Base-by-base conservation (phyloP, 2,888 invertebrate genomes). In the Lasioglossum calceatum region DNA sequence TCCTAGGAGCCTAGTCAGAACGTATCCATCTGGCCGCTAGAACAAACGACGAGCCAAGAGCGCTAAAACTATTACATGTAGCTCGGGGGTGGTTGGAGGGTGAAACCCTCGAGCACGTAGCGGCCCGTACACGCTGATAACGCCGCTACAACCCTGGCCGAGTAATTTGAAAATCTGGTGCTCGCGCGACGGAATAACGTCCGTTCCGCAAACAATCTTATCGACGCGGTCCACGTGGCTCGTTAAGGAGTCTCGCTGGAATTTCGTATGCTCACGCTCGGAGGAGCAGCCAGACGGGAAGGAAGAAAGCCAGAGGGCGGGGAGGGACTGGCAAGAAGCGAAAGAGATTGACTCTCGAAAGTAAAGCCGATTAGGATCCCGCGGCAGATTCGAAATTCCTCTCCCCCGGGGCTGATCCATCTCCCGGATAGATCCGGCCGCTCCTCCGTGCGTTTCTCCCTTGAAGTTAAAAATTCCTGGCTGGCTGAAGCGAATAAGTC, bases 311-410 rank as follows among this genome's bases (percentile, higher is more conserved):
- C 19, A 10, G 23, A n/a, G 73, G 23, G 32, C 19, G n/a, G 16
- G 4, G 54, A 74, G 42, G 23, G 14, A 61, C 10, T 14, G 47
- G 74, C n/a, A 81, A 79, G 77, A 79, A 61, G 79, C 54, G 58
- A 81, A 72, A 81, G 85, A 72, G 85, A 87, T 78, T 82, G 81
- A 80, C 82, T 79, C 72, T 64, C 79, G 75, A 79, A 85, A 88
- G 88, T 84, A 90, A 90, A 90, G 90, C 90, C 90, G 91, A 91
- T 91, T 91, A 91, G 87, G 86, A 91, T 86, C 78, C 88, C 87
- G 84, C 71, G 78, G 78, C 79, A 74, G 77, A 86, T 79, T 91
- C 88, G 91, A 91, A 91, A 91, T 87, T 88, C 74, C 82, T 86
- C 77, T 77, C 86, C 83, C 82, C 75, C 58, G 71, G 58, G 77